phyloP scores from a whole-genome alignment of 2,113 vertebrate species.

The Cololabis saira region DNA sequence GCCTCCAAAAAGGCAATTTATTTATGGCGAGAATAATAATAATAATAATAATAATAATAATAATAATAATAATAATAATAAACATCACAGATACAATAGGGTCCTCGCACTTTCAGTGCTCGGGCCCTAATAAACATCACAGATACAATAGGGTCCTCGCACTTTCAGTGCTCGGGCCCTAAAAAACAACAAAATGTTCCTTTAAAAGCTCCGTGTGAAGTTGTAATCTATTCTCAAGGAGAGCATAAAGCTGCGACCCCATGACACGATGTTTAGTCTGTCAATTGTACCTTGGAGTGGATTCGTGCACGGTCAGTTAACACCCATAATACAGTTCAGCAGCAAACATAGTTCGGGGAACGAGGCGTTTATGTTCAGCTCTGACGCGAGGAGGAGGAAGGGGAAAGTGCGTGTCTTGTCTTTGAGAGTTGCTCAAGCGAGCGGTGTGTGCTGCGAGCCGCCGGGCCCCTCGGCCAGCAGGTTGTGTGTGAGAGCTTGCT shows the following conservation, averaged over 20 bases:
- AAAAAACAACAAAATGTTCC: neutral
- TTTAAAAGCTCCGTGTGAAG: constrained; percentile 3
- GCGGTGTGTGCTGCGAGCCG: constrained; percentile 15
- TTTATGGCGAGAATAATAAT: too few species aligned
- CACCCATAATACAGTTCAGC: constrained; percentile 38
- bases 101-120: too few species aligned
- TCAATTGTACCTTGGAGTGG: constrained; percentile 43
- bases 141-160: too few species aligned
- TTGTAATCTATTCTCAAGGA: constrained; percentile 47
- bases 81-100: too few species aligned
- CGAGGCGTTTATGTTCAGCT: constrained; percentile 30
- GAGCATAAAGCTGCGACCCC: constrained; percentile 48
- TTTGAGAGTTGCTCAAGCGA: constrained; percentile 67
- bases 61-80: too few species aligned
- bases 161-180: too few species aligned
- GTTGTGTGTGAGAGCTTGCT: constrained; percentile 56
- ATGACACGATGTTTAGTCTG: constrained; percentile 42
- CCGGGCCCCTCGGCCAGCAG: constrained; percentile 47
- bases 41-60: too few species aligned
- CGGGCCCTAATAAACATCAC: too few species aligned
- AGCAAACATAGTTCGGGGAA: constrained; percentile 22
- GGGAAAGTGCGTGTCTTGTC: constrained; percentile 33
- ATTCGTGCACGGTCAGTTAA: constrained; percentile 51
- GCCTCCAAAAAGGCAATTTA: too few species aligned
- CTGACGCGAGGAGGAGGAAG: constrained; percentile 44